Base-by-base conservation (phyloP, 2,888 invertebrate genomes). In the Hesperia comma region DNA sequence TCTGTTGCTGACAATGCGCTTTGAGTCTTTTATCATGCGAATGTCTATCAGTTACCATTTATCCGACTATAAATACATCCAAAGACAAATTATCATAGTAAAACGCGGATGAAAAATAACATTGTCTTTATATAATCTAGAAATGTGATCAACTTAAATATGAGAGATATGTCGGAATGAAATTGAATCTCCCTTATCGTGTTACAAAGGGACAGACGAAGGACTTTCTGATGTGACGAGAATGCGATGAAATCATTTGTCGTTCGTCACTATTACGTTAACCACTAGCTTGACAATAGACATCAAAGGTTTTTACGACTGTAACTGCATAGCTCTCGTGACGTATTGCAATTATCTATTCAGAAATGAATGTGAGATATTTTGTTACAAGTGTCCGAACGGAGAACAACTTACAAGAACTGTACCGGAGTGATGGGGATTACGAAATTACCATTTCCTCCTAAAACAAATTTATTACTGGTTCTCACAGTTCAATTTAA, bases 171-270 rank as follows among this genome's bases (percentile, higher is more conserved):
- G 58, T 64, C 2, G 6, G 43, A 12, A 51, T 58, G 64, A 58
- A 64, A 64, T 64, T 58, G 32, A 58, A 64, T 64, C 51, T 32
- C 41, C 64, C 58, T 51, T 43, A 58, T 64, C 58, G 43, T 8
- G 43, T 64, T 58, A 41, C 64, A 33, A 19, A 49, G 54, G 54
- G 41, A 58, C 26, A 40, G 19, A 64, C 14, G 46, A 58, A 55
- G 51, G 58, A 58, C 43, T 64, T 58, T 58, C 58, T 64, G 41
- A 63, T 57, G 57, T 33, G 63, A 37, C 56, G 46, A 32, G 41
- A 56, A 37, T 26, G 63, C 21, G 49, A 58, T 64, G 63, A 64
- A 64, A 64, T 64, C 57, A 64, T 64, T 58, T 58, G 49, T 57
- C 57, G 63, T 64, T 58, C 17, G 51, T 57, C 40, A 58, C 49